Conservation (phyloP, 2,888 invertebrate species). For the Tenodera sinensis region DNA sequence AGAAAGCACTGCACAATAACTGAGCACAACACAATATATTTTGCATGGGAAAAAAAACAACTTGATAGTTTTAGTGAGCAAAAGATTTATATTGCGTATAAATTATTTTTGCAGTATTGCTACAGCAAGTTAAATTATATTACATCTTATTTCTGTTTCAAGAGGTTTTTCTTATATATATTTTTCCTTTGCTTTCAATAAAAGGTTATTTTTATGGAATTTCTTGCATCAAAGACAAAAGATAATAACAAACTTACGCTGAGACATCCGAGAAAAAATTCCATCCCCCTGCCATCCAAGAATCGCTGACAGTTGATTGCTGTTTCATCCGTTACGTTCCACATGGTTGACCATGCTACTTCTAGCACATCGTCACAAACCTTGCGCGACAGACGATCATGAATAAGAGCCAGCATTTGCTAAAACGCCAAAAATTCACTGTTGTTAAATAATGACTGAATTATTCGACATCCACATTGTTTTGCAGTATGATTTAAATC, state of each 20-base stretch:
- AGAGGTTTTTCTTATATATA: too few relatives aligned
- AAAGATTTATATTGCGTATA: too few relatives aligned
- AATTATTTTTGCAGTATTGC: too few relatives aligned
- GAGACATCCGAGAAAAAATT: conserved; percentile 82
- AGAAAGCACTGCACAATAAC: too few relatives aligned
- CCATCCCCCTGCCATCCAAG: conserved; percentile 84
- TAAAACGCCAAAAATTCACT: conserved; percentile 42
- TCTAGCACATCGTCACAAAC: conserved; percentile 94
- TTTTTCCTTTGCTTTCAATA: too few relatives aligned
- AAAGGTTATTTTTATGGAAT: too few relatives aligned
- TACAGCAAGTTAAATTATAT: too few relatives aligned
- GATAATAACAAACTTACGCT: conserved; percentile 54
- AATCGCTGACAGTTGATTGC: conserved; percentile 90
- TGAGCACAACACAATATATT: too few relatives aligned
- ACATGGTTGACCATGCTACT: conserved; percentile 99
- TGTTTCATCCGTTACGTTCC: conserved; percentile 97
- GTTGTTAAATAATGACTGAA: neutral
- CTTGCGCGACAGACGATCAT: conserved; percentile 68
- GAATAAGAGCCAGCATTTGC: conserved; percentile 86
- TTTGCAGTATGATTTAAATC: neutral
- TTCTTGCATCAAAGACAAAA: neutral
- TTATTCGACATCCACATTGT: neutral
- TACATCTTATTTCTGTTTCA: too few relatives aligned
- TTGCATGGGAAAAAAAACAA: too few relatives aligned
- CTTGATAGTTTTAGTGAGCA: too few relatives aligned